phyloP scores from a whole-genome alignment of 2,888 invertebrate species.

The Drosophila buzzatii region DNA sequence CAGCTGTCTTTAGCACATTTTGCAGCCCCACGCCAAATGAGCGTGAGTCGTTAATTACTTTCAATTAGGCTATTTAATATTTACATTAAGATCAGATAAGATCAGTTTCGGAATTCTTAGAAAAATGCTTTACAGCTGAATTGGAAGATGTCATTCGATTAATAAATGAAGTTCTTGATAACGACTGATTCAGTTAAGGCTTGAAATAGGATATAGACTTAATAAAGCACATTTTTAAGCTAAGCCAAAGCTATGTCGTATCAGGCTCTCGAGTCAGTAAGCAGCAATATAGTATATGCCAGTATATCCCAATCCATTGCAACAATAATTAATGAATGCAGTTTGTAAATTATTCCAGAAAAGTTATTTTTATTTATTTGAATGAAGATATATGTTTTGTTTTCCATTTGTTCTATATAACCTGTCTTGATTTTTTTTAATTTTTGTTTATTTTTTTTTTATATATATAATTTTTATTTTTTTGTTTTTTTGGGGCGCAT shows the following conservation, averaged over 20 bases:
- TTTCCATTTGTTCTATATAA: constrained; percentile 68
- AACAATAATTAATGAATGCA: constrained; percentile 5
- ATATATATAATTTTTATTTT: constrained; percentile 3
- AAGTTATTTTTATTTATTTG: constrained; percentile 82
- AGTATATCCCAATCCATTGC: not conserved
- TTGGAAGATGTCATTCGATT: too few relatives aligned
- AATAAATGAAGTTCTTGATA: not conserved
- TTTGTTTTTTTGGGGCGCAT: constrained; percentile 19
- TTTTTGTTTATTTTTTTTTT: constrained; percentile 32
- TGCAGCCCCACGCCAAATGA: too few relatives aligned
- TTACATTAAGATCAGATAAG: too few relatives aligned
- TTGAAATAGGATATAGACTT: not conserved
- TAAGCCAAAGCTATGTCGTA: not conserved
- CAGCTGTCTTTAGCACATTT: too few relatives aligned
- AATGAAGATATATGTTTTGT: constrained; percentile 76
- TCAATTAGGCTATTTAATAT: too few relatives aligned
- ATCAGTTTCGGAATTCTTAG: too few relatives aligned
- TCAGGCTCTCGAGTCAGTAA: too few relatives aligned
- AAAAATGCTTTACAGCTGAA: too few relatives aligned
- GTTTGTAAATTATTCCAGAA: constrained; percentile 82
- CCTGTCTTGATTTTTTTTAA: constrained; percentile 53
- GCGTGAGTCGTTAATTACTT: too few relatives aligned
- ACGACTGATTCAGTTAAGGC: not conserved
- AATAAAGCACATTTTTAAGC: not conserved
- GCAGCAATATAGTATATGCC: not conserved